Conservation (phyloP, 1,140 invertebrate genomes). For the Globodera rostochiensis region DNA sequence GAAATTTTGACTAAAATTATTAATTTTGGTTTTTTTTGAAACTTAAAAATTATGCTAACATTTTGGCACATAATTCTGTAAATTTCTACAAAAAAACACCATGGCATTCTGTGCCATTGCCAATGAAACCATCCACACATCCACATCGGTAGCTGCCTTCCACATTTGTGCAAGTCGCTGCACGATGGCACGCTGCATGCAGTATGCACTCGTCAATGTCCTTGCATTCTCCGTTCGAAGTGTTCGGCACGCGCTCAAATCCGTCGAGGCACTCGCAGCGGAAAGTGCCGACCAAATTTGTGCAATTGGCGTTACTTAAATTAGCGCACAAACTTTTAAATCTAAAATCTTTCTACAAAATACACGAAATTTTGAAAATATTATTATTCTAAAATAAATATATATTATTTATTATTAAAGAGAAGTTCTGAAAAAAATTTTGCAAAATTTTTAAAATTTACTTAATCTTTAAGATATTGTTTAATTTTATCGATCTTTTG, state of each 20-base stretch:
- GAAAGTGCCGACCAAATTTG: conserved; percentile 43
- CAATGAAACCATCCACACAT: conserved; percentile 52
- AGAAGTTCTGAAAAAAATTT: too few species aligned
- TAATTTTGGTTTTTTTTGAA: neutral
- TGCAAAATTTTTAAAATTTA: neutral
- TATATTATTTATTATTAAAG: too few species aligned
- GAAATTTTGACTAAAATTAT: too few species aligned
- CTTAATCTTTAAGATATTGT: neutral
- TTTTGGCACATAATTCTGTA: conserved; percentile 1
- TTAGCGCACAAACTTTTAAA: too few species aligned
- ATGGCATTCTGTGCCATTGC: conserved; percentile 49
- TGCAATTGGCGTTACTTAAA: conserved; percentile 32
- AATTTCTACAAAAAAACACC: conserved; percentile 25
- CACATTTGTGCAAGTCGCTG: conserved; percentile 51
- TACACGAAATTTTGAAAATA: too few species aligned
- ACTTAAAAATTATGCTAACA: neutral
- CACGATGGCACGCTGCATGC: conserved; percentile 44
- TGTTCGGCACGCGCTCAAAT: conserved; percentile 32
- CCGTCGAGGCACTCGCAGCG: conserved; percentile 44
- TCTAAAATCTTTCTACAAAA: too few species aligned
- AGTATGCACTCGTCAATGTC: conserved; percentile 47
- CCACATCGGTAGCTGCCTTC: conserved; percentile 51
- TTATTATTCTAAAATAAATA: too few species aligned
- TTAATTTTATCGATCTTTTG: neutral
- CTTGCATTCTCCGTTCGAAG: conserved; percentile 26